Percentiles rank a stretch among this genome's conserved stretches.
Conservation (phyloP, 2,888 invertebrate genomes). For the Phalangium opilio region DNA sequence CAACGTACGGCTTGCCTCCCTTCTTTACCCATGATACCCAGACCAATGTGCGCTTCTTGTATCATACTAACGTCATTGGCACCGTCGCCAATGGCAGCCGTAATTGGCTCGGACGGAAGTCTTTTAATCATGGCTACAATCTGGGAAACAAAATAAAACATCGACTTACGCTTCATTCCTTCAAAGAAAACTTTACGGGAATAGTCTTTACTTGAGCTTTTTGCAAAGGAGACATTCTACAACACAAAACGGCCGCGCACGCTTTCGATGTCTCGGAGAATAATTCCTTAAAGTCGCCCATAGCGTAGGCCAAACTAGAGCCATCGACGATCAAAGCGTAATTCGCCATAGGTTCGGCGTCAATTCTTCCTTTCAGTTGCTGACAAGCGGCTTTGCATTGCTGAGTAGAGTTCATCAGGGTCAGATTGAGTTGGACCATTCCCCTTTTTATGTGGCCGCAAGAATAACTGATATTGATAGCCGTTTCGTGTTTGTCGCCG, state of each 20-base stretch:
- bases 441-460: constrained; percentile 8
- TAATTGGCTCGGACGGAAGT: constrained; percentile 4
- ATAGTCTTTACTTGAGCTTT: constrained; percentile 10
- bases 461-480: constrained; percentile 14
- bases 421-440: constrained; percentile 11
- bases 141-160: background rate
- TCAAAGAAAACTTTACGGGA: constrained; percentile 6
- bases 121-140: constrained; percentile 4
- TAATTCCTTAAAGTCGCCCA: constrained; percentile 34
- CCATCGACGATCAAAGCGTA: constrained; percentile 79
- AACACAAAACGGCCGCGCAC: constrained; percentile 13
- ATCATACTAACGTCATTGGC: constrained; percentile 97
- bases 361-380: background rate
- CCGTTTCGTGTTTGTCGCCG: constrained; percentile 24
- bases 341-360: background rate
- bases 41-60: constrained; percentile 88
- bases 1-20: constrained; percentile 80
- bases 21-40: constrained; percentile 89
- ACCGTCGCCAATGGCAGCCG: constrained; percentile 51
- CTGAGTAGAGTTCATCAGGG: background rate
- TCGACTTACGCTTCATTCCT: background rate
- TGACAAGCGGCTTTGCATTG: background rate
- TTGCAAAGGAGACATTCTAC: constrained; percentile 14
- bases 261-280: constrained; percentile 50
- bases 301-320: constrained; percentile 46